Evolutionary conservation across 2,797 vertebrate species (phyloP), one percentile per base, ranked within the genome.

Genomic region (Intellagama lesueurii): DNA sequence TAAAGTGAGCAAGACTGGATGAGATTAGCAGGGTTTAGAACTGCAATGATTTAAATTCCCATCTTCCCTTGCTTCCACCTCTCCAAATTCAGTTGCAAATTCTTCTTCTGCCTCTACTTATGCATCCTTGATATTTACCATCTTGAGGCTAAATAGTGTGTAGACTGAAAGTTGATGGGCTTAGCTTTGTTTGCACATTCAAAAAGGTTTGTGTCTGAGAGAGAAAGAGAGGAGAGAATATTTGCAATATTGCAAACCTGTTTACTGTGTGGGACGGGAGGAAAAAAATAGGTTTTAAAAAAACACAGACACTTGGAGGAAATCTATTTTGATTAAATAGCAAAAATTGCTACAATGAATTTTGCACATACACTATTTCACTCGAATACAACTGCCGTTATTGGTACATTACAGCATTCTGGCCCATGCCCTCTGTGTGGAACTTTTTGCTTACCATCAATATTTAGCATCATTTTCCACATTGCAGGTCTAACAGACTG

Each of bases 391-490:
- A 77, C 6, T 7, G 7, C 82, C 9, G 16, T 7, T 3, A 28
- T 78, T 52, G 83, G 17, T 56, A 52, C 30, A 52, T 19, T 8
- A 14, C 2, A 72, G 40, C 16, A 49, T 35, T 68, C 22, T 56
- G 1, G 9, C 12, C 6, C 60, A n/a, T 24, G 56, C 12, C n/a
- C 7, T 22, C 9, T 80, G 75, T 32, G 79, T 64, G 73, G 0
- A 91, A 91, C 64, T 86, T 76, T 87, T 93, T 78, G 77, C 98
- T 98, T 91, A 99, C 99, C 99, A 90, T 99, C 99, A n/a, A 99
- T 99, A 96, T 99, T 99, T 79, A 99, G 98, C 99, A 99, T 99
- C 99, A 99, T 99, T 97, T 99, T 99, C 99, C 99, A 99, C 99
- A 99, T 99, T 96, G 99, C 99, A 88, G 99, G 99, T 35, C 99